phyloP scores from a whole-genome alignment of 2,888 invertebrate genomes.

The Drosophila neotestacea region DNA sequence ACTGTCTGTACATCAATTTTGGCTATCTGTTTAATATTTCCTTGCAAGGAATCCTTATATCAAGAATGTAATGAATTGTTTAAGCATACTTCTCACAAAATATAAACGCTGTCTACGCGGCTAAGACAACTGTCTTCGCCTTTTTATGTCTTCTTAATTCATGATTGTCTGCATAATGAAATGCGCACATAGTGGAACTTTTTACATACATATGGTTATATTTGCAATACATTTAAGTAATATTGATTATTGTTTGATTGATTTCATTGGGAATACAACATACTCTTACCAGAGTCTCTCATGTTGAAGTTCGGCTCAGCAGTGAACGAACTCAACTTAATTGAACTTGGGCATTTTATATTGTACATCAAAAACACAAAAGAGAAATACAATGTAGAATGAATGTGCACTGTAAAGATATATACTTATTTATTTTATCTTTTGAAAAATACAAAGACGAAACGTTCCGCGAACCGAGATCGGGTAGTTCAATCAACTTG shows the following conservation, averaged over 20 bases:
- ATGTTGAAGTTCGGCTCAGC: conserved; percentile 6
- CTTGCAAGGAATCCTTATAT: conserved; percentile 9
- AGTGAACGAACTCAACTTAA: conserved; percentile 54
- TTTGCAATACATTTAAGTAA: neutral
- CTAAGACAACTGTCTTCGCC: neutral
- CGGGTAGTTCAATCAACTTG: conserved; percentile 49
- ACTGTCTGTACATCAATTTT: too few relatives aligned
- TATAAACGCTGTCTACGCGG: neutral
- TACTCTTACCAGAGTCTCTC: too few relatives aligned
- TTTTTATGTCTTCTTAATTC: conserved; percentile 65
- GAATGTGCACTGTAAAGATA: conserved; percentile 1
- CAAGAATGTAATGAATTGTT: neutral
- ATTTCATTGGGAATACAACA: conserved; percentile 3
- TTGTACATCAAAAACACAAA: conserved; percentile 14
- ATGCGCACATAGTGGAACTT: neutral
- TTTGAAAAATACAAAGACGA: conserved; percentile 29
- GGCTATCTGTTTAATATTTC: neutral
- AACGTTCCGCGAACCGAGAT: conserved; percentile 19
- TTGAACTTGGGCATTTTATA: conserved; percentile 29
- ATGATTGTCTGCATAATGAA: conserved; percentile 49
- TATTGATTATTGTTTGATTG: conserved; percentile 31
- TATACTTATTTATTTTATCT: conserved; percentile 36
- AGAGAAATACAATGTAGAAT: conserved; percentile 13
- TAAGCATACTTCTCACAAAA: neutral
- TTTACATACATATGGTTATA: conserved; percentile 1